Conservation (phyloP, 2,888 invertebrate genomes). For the Acanthosepion lycidas region DNA sequence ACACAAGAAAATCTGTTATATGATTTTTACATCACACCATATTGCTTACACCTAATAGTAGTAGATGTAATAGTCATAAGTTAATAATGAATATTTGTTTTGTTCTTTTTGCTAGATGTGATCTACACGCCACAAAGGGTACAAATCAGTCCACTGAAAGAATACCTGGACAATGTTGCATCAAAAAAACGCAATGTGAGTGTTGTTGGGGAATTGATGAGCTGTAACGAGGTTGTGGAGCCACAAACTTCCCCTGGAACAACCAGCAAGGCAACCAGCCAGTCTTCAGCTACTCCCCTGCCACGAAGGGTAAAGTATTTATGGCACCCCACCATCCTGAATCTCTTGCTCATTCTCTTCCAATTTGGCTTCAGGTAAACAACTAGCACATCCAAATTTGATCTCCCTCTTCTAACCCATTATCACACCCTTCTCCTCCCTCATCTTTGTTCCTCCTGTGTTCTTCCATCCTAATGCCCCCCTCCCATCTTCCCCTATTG, state of each 20-base stretch:
- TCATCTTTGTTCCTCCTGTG: background rate
- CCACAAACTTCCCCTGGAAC: background rate
- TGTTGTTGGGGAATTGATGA: background rate
- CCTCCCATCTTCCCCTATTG: background rate
- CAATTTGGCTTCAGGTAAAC: background rate
- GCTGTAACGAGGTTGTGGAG: background rate
- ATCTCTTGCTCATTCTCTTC: conserved; percentile 35
- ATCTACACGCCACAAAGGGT: conserved; percentile 57
- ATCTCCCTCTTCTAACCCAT: background rate
- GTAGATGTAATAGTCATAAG: no score
- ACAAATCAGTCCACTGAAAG: conserved; percentile 57
- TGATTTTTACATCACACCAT: no score
- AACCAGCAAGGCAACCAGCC: background rate
- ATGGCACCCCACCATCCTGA: background rate
- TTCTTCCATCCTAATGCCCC: background rate
- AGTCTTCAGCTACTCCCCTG: background rate
- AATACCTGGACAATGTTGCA: conserved; percentile 53
- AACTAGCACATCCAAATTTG: background rate
- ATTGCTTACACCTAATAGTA: no score
- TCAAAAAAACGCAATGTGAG: background rate
- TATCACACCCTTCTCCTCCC: background rate
- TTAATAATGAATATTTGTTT: background rate
- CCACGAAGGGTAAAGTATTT: conserved; percentile 41
- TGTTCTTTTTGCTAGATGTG: conserved; percentile 55
- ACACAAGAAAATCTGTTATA: no score